These are phyloP conservation scores for Encarsia formosa DNA, from an alignment of 2,888 invertebrate species.

Conservation along the genomic window DNA sequence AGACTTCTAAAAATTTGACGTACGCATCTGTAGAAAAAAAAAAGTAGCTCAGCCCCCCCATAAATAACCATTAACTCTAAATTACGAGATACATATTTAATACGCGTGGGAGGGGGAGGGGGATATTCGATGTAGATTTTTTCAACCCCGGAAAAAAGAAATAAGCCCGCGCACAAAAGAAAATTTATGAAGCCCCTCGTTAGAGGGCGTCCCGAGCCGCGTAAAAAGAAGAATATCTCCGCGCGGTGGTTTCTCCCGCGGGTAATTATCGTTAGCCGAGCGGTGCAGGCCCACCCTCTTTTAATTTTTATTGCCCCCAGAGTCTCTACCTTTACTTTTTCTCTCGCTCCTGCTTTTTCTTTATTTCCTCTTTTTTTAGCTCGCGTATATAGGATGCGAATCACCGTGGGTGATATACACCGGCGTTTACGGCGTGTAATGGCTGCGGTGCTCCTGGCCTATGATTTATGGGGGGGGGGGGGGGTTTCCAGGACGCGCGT, in stretches of 20 bases:
- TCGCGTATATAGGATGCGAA: background rate
- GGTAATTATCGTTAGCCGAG: conserved; percentile 16
- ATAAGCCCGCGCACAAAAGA: background rate
- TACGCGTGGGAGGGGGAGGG: background rate
- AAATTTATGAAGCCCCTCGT: conserved; percentile 24
- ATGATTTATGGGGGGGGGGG: background rate
- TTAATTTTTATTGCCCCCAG: conserved; percentile 1
- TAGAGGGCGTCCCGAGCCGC: conserved; percentile 8
- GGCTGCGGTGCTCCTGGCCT: conserved; percentile 5
- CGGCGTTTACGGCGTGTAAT: conserved; percentile 7
- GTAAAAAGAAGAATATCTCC: conserved; percentile 14
- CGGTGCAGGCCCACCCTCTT: background rate
- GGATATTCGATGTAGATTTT: conserved; percentile 1
- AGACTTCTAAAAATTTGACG: no score
- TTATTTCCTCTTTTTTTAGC: background rate
- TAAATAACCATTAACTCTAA: conserved; percentile 8
- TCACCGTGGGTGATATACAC: background rate
- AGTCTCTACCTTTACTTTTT: no score
- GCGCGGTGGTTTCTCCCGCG: conserved; percentile 9
- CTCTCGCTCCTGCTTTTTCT: background rate
- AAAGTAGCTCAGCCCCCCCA: no score
- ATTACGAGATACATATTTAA: conserved; percentile 10
- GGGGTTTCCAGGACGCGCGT: no score
- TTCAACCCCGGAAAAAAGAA: background rate
- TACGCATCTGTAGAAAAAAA: no score